Evolutionary conservation across 1,140 invertebrate species (phyloP).

Genomic region (Lethrus apterus): DNA sequence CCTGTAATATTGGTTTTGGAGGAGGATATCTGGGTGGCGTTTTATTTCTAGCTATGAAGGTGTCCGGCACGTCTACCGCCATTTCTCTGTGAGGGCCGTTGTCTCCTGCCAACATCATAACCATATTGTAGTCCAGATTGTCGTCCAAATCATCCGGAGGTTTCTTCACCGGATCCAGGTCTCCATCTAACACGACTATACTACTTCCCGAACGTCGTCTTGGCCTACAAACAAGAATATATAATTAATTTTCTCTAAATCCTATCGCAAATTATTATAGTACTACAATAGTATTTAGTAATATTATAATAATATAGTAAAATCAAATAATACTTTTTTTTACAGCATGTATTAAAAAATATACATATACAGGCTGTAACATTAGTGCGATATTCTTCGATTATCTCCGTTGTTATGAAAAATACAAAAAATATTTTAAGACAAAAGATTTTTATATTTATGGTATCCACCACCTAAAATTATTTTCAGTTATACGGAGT

Average conservation of each 20-base stretch:
- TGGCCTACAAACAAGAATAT: slow-evolving; percentile 52
- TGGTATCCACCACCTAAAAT: too few relatives aligned
- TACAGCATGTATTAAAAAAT: too few relatives aligned
- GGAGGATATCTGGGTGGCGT: slow-evolving; percentile 86
- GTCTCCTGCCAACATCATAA: slow-evolving; percentile 61
- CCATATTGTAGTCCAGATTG: slow-evolving; percentile 49
- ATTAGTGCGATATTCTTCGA: too few relatives aligned
- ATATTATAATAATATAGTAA: too few relatives aligned
- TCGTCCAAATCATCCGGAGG: slow-evolving; percentile 38
- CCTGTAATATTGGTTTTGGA: slow-evolving; percentile 49
- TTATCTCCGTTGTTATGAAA: too few relatives aligned
- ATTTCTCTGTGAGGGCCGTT: slow-evolving; percentile 87
- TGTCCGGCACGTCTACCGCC: slow-evolving; percentile 96
- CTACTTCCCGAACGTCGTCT: slow-evolving; percentile 59
- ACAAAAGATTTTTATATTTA: too few relatives aligned
- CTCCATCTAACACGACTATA: slow-evolving; percentile 59
- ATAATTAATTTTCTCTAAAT: slow-evolving; percentile 8
- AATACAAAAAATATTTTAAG: too few relatives aligned
- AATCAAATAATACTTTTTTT: too few relatives aligned
- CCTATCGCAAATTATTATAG: too few relatives aligned
- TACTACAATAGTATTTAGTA: too few relatives aligned
- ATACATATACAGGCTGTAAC: too few relatives aligned
- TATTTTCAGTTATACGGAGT: too few relatives aligned
- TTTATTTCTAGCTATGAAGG: slow-evolving; percentile 85
- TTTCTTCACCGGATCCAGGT: slow-evolving; percentile 40